A percentile compares a stretch with the other conserved stretches of the same genome.
These are phyloP conservation scores for Pterostichus madidus DNA, from an alignment of 2,888 invertebrate genomes.

Conservation along the genomic window DNA sequence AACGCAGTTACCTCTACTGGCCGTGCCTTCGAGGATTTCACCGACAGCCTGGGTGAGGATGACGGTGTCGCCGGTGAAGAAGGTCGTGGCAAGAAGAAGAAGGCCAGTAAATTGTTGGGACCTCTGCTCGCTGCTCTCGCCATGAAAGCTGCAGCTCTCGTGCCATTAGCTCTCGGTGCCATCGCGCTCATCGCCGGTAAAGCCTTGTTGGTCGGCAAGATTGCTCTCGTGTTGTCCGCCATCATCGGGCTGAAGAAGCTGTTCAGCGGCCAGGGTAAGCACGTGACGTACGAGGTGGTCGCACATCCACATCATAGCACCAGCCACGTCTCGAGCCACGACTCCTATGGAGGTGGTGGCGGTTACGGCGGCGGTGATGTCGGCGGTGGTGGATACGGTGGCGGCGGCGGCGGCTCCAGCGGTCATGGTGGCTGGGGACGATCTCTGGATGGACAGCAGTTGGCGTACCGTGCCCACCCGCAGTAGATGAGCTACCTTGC, in stretches of 20 bases:
- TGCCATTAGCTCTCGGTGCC: conserved; percentile 88
- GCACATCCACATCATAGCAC: conserved; percentile 90
- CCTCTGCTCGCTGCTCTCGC: conserved; percentile 87
- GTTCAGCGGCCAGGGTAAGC: conserved; percentile 87
- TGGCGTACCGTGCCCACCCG: conserved; percentile 89
- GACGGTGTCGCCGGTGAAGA: conserved; percentile 80
- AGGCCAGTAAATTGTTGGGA: conserved; percentile 88
- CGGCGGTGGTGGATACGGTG: conserved; percentile 79
- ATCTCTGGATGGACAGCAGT: conserved; percentile 86
- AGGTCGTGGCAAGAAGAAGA: conserved; percentile 90
- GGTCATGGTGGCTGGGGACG: conserved; percentile 87
- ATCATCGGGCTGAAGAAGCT: conserved; percentile 92
- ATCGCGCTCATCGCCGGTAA: conserved; percentile 93
- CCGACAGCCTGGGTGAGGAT: conserved; percentile 82
- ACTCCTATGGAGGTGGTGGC: conserved; percentile 79
- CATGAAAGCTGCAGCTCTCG: conserved; percentile 88
- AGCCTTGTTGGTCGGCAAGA: conserved; percentile 90
- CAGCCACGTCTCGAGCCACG: conserved; percentile 85
- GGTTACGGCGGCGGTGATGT: conserved; percentile 79
- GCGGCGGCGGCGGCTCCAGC: conserved; percentile 80
- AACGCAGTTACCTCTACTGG: conserved; percentile 89
- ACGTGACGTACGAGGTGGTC: conserved; percentile 93
- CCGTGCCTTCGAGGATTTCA: conserved; percentile 87
- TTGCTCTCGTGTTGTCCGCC: conserved; percentile 89
- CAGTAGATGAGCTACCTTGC: conserved; percentile 69